A percentile compares a stretch with the other conserved stretches of the same genome.
Conservation (phyloP, 2,888 invertebrate species). For the Trisateles emortualis region DNA sequence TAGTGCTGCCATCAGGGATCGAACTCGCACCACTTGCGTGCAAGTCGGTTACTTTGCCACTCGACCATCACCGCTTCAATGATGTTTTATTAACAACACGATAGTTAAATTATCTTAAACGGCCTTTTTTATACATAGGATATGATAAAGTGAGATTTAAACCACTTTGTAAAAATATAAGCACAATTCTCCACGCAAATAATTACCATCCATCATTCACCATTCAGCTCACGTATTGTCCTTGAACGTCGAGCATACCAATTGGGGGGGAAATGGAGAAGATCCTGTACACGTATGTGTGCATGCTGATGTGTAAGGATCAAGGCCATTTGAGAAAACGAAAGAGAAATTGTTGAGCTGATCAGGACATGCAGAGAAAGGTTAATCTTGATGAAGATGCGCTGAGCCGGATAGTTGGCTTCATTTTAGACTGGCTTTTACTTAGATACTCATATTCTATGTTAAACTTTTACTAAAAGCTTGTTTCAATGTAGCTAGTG, state of each 20-base stretch:
- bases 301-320: constrained; percentile 17
- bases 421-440: neutral
- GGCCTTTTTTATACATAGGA: too few relatives aligned
- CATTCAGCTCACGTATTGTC: constrained; percentile 14
- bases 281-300: constrained; percentile 14
- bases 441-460: neutral
- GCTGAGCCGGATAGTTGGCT: neutral
- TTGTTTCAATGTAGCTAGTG: neutral
- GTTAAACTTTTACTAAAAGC: neutral
- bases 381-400: constrained; percentile 14
- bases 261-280: constrained; percentile 11
- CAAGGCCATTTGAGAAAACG: constrained; percentile 43
- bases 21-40: too few relatives aligned
- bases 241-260: constrained; percentile 19
- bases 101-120: too few relatives aligned
- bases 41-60: too few relatives aligned
- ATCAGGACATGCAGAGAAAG: constrained; percentile 32
- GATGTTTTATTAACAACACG: too few relatives aligned
- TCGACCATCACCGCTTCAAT: too few relatives aligned
- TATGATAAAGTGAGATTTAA: too few relatives aligned
- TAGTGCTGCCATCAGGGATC: too few relatives aligned
- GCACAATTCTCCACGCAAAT: constrained; percentile 4
- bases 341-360: constrained; percentile 48
- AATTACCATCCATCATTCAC: neutral
- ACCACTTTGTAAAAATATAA: neutral